These are phyloP conservation scores for Parnassius mnemosyne DNA, from an alignment of 2,888 invertebrate species.

Conservation along the genomic window DNA sequence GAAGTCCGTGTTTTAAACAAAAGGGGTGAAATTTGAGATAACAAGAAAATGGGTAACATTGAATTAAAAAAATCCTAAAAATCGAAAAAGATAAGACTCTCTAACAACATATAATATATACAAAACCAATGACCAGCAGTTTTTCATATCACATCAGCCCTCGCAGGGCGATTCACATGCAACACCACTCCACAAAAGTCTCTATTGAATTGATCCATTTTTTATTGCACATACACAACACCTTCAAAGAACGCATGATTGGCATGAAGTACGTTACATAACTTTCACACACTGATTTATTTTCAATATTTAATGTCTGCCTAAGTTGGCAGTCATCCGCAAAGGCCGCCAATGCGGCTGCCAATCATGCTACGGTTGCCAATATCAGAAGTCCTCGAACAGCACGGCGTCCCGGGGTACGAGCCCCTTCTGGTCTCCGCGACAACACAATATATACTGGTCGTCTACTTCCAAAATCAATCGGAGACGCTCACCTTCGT, in stretches of 20 bases:
- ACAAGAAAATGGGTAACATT: conserved; percentile 21
- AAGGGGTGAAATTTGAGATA: conserved; percentile 10
- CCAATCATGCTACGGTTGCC: conserved; percentile 70
- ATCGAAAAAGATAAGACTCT: conserved; percentile 6
- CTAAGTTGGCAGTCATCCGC: conserved; percentile 43
- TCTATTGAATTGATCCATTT: conserved; percentile 1
- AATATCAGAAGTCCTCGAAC: conserved; percentile 75
- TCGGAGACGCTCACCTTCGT: conserved; percentile 86
- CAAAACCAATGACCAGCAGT: conserved; percentile 23
- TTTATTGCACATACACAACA: conserved; percentile 13
- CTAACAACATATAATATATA: conserved; percentile 17
- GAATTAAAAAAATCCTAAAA: conserved; percentile 6
- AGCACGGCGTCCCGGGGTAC: conserved; percentile 87
- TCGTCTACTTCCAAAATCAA: conserved; percentile 88
- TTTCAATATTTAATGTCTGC: conserved; percentile 32
- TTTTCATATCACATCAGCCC: conserved; percentile 20
- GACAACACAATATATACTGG: conserved; percentile 87
- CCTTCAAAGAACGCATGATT: conserved; percentile 10
- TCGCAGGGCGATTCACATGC: not conserved
- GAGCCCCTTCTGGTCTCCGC: conserved; percentile 88
- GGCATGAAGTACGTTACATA: conserved; percentile 11
- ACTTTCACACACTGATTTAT: conserved; percentile 4
- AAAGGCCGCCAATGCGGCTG: conserved; percentile 70
- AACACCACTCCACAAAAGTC: not conserved
- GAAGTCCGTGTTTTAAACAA: conserved; percentile 9